A percentile compares a stretch with the other conserved stretches of the same genome.
phyloP scores from a whole-genome alignment of 2,888 invertebrate genomes.

The Dioctria rufipes region DNA sequence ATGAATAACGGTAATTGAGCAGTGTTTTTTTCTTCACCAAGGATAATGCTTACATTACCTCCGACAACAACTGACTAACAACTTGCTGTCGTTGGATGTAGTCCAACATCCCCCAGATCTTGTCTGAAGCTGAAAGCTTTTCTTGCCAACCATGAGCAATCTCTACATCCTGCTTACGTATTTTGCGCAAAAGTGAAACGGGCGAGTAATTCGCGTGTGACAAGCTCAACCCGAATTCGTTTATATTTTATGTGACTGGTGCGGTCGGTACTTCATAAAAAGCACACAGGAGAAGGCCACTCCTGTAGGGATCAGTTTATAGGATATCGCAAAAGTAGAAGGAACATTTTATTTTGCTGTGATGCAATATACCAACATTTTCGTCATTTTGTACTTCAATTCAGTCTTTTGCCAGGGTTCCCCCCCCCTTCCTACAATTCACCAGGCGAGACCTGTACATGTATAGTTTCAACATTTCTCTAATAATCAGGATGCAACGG shows the following conservation, averaged over 20 bases:
- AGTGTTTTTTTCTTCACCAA: background rate
- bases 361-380: background rate
- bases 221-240: background rate
- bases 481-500: constrained; percentile 15
- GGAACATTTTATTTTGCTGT: background rate
- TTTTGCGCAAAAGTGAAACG: constrained; percentile 35
- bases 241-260: background rate
- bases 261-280: background rate
- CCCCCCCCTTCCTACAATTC: background rate
- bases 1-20: background rate
- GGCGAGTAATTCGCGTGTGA: constrained; percentile 32
- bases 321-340: background rate
- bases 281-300: background rate
- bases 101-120: constrained; percentile 45
- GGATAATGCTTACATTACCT: constrained; percentile 46
- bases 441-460: background rate
- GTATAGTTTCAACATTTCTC: background rate
- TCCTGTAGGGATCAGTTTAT: constrained; percentile 19
- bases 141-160: background rate
- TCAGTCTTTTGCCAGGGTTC: background rate
- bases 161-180: constrained; percentile 21
- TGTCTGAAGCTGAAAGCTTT: constrained; percentile 33
- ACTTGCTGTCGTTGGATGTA: constrained; percentile 2
- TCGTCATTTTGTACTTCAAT: constrained; percentile 11
- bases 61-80: constrained; percentile 50